Base-by-base conservation (phyloP, 1,140 invertebrate species). In the Nasonia vitripennis region DNA sequence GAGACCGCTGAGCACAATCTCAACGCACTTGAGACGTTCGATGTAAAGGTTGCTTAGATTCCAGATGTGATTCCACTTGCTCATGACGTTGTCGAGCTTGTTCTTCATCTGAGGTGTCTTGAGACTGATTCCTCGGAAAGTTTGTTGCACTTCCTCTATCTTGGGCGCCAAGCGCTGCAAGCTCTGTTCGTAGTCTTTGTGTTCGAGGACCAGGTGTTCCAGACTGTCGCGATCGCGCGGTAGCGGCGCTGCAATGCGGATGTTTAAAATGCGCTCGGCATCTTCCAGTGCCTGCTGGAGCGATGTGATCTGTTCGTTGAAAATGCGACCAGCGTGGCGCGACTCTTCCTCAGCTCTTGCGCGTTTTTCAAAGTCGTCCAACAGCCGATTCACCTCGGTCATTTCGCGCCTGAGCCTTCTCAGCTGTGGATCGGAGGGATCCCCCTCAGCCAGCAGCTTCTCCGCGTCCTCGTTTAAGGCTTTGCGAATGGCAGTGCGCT, bases 401-500 rank as follows among this genome's bases (percentile, higher is more conserved):
- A 99, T 98, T 94, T 99, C 98, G 12, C 98, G 95, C 86, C 96
- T 94, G 77, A 99, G 94, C 75, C 98, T 94, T 86, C 97, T 93
- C 81, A 99, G 93, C 89, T 99, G 98, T 0, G 98, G 98, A 94
- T 99, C 98, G 51, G 97, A 97, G 20, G 98, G 96, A 92, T 98
- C 98, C 23, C 98, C 97, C 92, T 99, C 98, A 62, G 97, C 95
- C 9, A 99, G 94, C 34, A 99, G 92, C 89, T 99, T 99, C 89
- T 99, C 97, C 0, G 98, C 98, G 92, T 99, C 99, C 89, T 99
- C 98, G 93, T 99, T 99, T 27, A 99, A 92, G 0, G 98, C 98
- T 83, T 96, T 96, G 71, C 98, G 95, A 88, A 99, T 99, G 27
- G 98, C 98, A 82, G 98, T 98, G 12, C 99, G 95, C 92, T 99